Base-by-base conservation (phyloP, 2,797 vertebrate species). In the Spatula versicolor region DNA sequence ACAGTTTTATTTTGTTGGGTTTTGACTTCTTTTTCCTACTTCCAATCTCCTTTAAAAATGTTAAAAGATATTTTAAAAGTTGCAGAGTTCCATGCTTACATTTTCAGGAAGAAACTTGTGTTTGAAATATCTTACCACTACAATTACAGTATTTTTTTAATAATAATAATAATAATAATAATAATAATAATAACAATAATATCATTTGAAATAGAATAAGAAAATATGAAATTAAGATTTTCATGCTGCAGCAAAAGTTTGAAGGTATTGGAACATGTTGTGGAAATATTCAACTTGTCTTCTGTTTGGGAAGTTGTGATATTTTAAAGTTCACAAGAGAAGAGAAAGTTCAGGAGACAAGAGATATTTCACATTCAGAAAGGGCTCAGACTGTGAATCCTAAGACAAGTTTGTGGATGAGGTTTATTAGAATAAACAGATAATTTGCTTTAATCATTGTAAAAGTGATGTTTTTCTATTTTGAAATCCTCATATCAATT, bases 291-390 rank as follows among this genome's bases (percentile, higher is more conserved):
- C 18, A 31, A 7, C 20, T 59, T 71, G 4, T 62, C 3, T 48
- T 82, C 43, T 46, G 0, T 0, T 60, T 75, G 33, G 30, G 46
- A 84, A 74, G 16, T 7, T 19, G 2, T 7, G 8, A 33, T 0
- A 2, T 60, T 69, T 93, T 79, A 26, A 59, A 50, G 6, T 59
- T 55, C 20, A 55, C 6, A 50, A 68, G 9, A 50, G 4, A 72
- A 67, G n/a, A 52, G 48, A 83, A 58, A 74, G 46, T 48, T 62
- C 7, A 46, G n/a, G 18, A 72, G 10, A 54, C 5, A 72, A 66
- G n/a, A 52, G 48, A 83, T 55, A 74, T 55, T 74, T 7, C 11
- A 35, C 3, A 31, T 58, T 74, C 30, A 54, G 33, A 75, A 87
- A 56, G 21, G 4, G 6, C 0, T 3, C 67, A 22, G 11, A 64